Evolutionary conservation across 1,140 invertebrate species (phyloP), one percentile per base, ranked within the genome.

Genomic region (Halictus rubicundus): DNA sequence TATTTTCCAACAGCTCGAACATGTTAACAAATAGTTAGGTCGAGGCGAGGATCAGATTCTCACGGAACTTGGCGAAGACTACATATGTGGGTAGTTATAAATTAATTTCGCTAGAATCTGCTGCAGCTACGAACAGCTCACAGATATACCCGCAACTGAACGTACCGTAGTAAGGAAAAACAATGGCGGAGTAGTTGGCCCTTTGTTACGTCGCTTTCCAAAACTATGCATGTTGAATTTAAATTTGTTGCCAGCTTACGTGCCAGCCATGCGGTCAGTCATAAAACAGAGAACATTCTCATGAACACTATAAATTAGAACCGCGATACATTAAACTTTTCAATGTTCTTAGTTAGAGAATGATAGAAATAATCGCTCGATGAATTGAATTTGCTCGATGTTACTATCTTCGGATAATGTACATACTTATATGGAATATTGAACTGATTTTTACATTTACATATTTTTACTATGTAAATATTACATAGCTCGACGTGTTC

Each of bases 251-350:
- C 49, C 19, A 21, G 16, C 49, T 5, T 39, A 10, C 19, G 46
- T 49, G 39, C 27, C 42, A 21, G 8, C 2, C 6, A n/a, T 21
- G 49, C 27, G 42, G 5, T 21, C 59, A 52, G 14, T 21, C 49
- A 57, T 63, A 64, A 63, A 72, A 52, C 61, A 65, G n/a, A 0
- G 60, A 46, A 39, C 60, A 73, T 46, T 64, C 23, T 64, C 71
- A 64, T 52, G 64, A 54, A 74, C 49, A 52, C 49, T 21, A 5
- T 52, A 52, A 52, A 52, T 52, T 52, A 52, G 0, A 52, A 16
- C 49, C 49, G 6, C 14, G 6, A 52, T 2, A 6, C 49, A 5
- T 19, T 4, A 52, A 19, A 52, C 6, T 52, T 46, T 46, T 46
- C 14, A 46, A 10, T 52, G 49, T 16, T 52, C 19, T 7, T 21